Evolutionary conservation across 2,888 invertebrate species (phyloP).

Genomic region (Himalopsyche anomala): DNA sequence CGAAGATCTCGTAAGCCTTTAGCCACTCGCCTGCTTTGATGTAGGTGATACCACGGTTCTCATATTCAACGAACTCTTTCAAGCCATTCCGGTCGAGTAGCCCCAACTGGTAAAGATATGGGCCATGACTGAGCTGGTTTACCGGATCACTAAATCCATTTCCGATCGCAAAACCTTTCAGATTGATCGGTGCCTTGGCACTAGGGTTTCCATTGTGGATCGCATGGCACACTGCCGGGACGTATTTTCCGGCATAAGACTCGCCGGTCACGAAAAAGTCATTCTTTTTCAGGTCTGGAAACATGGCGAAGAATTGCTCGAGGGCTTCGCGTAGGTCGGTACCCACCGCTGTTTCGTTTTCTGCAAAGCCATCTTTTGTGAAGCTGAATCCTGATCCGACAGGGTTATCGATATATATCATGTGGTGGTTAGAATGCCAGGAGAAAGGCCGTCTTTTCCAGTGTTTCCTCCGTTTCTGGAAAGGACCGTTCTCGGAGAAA

Average conservation of each 20-base stretch:
- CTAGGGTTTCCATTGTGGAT: slow-evolving; percentile 80
- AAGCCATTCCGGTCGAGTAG: slow-evolving; percentile 69
- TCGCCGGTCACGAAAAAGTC: slow-evolving; percentile 94
- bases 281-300: slow-evolving; percentile 84
- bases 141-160: slow-evolving; percentile 83
- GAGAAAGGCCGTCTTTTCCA: slow-evolving; percentile 81
- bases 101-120: slow-evolving; percentile 82
- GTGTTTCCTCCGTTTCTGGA: slow-evolving; percentile 74
- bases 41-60: neutral
- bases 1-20: slow-evolving; percentile 39
- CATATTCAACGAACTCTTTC: neutral
- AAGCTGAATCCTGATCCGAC: slow-evolving; percentile 96
- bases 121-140: slow-evolving; percentile 86
- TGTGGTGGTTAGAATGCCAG: slow-evolving; percentile 87
- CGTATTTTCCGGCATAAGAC: slow-evolving; percentile 89
- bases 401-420: slow-evolving; percentile 95
- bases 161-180: slow-evolving; percentile 85
- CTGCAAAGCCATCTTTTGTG: slow-evolving; percentile 86
- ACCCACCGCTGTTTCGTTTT: slow-evolving; percentile 87
- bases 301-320: slow-evolving; percentile 89
- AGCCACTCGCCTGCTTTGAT: slow-evolving; percentile 41
- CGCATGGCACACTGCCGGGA: slow-evolving; percentile 87
- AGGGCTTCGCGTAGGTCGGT: slow-evolving; percentile 86
- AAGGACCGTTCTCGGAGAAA: slow-evolving; percentile 91
- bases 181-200: slow-evolving; percentile 82